Percentiles rank a stretch among this genome's conserved stretches.
Evolutionary conservation across 2,113 vertebrate species (phyloP).

Genomic region (Dromas ardeola): DNA sequence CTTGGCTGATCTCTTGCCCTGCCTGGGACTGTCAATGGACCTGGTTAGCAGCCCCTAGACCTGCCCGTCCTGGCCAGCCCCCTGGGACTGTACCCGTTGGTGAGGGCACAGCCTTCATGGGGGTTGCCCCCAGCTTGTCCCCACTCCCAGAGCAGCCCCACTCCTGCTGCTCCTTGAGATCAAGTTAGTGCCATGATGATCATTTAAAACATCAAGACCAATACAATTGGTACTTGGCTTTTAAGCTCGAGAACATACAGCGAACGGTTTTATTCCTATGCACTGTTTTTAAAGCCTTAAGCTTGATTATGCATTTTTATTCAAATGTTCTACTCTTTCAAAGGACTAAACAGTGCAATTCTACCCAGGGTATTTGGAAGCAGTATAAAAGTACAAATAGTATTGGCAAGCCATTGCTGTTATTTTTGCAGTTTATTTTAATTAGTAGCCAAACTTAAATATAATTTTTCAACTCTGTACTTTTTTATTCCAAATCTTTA

Average conservation of each 20-base stretch:
- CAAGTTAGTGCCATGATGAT: background rate
- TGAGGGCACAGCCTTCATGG: background rate
- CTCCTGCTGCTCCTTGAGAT: background rate
- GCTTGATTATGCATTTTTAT: background rate
- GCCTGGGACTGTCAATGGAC: background rate
- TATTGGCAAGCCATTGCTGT: slow-evolving; percentile 4
- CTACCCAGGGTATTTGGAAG: background rate
- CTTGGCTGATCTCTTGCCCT: background rate
- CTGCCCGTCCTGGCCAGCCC: background rate
- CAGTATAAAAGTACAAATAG: background rate
- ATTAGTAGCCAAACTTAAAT: slow-evolving; percentile 30
- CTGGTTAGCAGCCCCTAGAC: background rate
- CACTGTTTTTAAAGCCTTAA: background rate
- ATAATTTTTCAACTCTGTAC: background rate
- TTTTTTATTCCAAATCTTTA: slow-evolving; percentile 37
- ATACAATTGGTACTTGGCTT: background rate
- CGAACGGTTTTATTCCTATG: background rate
- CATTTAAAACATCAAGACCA: background rate
- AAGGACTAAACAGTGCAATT: background rate
- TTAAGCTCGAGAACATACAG: background rate
- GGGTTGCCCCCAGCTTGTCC: background rate
- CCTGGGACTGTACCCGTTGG: background rate
- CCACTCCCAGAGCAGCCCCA: background rate
- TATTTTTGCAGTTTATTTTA: slow-evolving; percentile 45
- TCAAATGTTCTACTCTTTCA: background rate